Base-by-base conservation (phyloP, 2,113 vertebrate genomes). In the Cardinalis cardinalis region DNA sequence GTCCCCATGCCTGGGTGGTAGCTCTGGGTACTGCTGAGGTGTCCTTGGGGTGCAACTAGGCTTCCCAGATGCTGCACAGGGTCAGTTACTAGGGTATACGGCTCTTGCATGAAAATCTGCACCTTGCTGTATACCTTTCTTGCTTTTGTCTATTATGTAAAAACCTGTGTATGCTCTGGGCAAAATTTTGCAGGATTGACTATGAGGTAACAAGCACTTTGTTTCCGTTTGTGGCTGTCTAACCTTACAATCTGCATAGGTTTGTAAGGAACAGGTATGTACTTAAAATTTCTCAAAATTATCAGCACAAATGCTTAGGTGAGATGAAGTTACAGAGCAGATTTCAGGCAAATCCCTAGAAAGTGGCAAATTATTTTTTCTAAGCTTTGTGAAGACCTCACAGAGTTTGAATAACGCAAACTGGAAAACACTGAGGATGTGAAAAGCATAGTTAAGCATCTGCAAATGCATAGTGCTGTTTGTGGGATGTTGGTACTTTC, bases 1-100 rank as follows among this genome's bases (percentile, higher is more conserved):
- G 5, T 61, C 26, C 23, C 17, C 29, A 14, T 0, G 4, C 14
- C 49, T 6, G 6, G 4, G 11, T 63, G 24, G 26, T 13, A 24
- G 75, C 2, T 6, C 41, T 83, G 32, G 21, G 14, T 9, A 12
- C 0, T 9, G 58, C 36, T 72, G 18, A 19, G 9, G 31, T 51
- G 10, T 38, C 49, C 10, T 40, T 36, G 1, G 4, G 25, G 13
- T 31, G 61, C 10, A 38, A 0, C 32, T 14, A 51, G 20, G 29
- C 32, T 63, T 70, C n/a, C 40, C n/a, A 46, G 31, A 14, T 1
- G 1, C 25, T 66, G 21, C 25, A 28, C 6, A 28, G 36, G 4
- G 2, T 38, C 68, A 16, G 19, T 68, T 0, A 1, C 46, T 36
- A 24, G 25, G 23, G 8, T 12, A 3, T 41, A 5, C 12, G 24